Evolutionary conservation across 2,113 vertebrate genomes (phyloP).

Genomic region (Istiophorus platypterus): DNA sequence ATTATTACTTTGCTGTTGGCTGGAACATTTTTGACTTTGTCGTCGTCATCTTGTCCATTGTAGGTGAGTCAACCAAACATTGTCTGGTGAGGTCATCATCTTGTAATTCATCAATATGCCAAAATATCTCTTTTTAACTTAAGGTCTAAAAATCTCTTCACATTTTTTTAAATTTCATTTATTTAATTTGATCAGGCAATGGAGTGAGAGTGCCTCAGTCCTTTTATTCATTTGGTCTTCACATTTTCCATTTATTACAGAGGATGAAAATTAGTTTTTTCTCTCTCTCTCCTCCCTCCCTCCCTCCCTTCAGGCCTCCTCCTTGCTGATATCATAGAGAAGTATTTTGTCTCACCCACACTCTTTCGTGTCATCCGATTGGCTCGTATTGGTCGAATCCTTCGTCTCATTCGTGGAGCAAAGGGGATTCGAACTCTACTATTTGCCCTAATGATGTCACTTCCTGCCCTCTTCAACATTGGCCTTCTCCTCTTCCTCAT

Average conservation of each 20-base stretch:
- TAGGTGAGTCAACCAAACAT: slow-evolving; percentile 81
- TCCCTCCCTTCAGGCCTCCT: slow-evolving; percentile 86
- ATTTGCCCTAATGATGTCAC: slow-evolving; percentile 97
- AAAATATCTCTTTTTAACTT: too few relatives aligned
- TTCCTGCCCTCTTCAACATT: slow-evolving; percentile 97
- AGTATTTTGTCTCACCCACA: slow-evolving; percentile 94
- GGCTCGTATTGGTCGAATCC: slow-evolving; percentile 92
- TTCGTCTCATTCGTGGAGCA: slow-evolving; percentile 93
- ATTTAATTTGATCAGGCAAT: not conserved
- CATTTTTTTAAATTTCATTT: not conserved
- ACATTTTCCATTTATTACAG: not conserved
- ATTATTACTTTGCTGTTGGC: slow-evolving; percentile 92
- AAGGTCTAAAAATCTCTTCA: not conserved
- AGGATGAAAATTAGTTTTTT: not conserved
- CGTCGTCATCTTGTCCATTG: slow-evolving; percentile 94
- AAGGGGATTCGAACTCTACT: slow-evolving; percentile 97
- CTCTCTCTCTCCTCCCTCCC: not conserved
- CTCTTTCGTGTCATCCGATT: slow-evolving; percentile 96
- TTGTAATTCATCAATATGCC: too few relatives aligned
- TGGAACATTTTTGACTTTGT: slow-evolving; percentile 99
- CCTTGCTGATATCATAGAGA: slow-evolving; percentile 93
- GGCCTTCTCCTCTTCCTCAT: slow-evolving; percentile 96
- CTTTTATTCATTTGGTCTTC: not conserved
- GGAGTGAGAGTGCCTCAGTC: not conserved
- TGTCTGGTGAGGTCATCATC: not conserved